Conservation (phyloP, 2,888 invertebrate genomes). For the Ornithoptera alexandrae region DNA sequence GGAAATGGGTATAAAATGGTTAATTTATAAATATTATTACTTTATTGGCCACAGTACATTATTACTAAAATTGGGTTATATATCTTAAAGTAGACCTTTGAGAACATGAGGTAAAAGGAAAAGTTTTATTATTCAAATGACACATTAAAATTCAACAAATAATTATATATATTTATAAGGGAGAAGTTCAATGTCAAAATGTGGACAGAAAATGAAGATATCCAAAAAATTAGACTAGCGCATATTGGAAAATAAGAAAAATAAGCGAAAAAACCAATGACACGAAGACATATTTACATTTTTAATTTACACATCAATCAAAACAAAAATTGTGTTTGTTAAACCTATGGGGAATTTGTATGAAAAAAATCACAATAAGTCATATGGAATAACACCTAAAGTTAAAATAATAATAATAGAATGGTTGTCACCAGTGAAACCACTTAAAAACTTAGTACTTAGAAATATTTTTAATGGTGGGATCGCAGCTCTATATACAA, state of each 20-base stretch:
- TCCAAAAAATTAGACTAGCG: constrained; percentile 39
- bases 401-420: constrained; percentile 54
- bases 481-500: constrained; percentile 79
- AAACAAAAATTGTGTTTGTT: constrained; percentile 59
- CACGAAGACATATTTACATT: constrained; percentile 34
- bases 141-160: constrained; percentile 29
- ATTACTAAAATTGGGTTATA: constrained; percentile 64
- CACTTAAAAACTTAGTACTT: constrained; percentile 74
- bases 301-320: constrained; percentile 54
- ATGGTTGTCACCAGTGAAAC: constrained; percentile 66
- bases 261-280: constrained; percentile 37
- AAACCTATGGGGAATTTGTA: constrained; percentile 67
- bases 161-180: constrained; percentile 39
- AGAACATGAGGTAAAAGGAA: constrained; percentile 21
- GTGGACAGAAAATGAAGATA: constrained; percentile 49
- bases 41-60: constrained; percentile 77
- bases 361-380: constrained; percentile 74
- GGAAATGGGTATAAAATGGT: constrained; percentile 77
- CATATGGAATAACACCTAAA: constrained; percentile 71
- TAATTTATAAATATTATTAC: constrained; percentile 68
- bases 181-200: constrained; percentile 37
- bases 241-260: constrained; percentile 35
- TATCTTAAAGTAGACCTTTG: constrained; percentile 40
- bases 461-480: constrained; percentile 78
- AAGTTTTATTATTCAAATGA: constrained; percentile 27